Evolutionary conservation across 2,113 vertebrate species (phyloP), one percentile per base, ranked within the genome.

Genomic region (Sus scrofa): DNA sequence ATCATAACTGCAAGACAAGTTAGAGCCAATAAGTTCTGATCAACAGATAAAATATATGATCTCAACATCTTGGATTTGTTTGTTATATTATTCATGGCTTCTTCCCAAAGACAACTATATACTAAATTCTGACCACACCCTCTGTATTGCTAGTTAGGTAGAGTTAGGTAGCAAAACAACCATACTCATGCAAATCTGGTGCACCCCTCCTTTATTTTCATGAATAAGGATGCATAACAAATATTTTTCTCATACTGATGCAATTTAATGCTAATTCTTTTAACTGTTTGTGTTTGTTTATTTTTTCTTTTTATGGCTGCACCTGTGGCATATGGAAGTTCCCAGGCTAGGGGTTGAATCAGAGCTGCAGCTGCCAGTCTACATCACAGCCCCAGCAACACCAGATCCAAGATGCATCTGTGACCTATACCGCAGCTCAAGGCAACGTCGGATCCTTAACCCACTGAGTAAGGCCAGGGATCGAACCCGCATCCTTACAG

Each of bases 61-160:
- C 81, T 95, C 87, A 73, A 52, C 54, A 54, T 89, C 39, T 65
- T 65, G 30, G 62, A 75, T 92, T 77, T 95, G 34, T 85, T 97
- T 63, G 82, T 67, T 84, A 22, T 84, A 58, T 95, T 89, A 89
- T 93, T 92, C 44, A 50, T 58, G 62, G 90, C 90, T 96, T 85
- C 68, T 89, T 77, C 89, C 88, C 39, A 62, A 96, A 89, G 68
- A 75, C 22, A 22, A 37, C 52, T 71, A 19, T 54, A 75, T 81
- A 63, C 60, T 88, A 39, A 79, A 85, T 62, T 82, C 78, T 91
- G 58, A 75, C 52, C 82, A 89, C 44, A 88, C 63, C 60, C 52
- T 85, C 85, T 78, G 26, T 63, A 56, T 50, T 24, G 27, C 58
- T 62, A 67, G 56, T 50, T 67, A 54, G 13, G 7, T 2, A 62